phyloP scores from a whole-genome alignment of 2,113 vertebrate genomes.

The Polypterus senegalus region DNA sequence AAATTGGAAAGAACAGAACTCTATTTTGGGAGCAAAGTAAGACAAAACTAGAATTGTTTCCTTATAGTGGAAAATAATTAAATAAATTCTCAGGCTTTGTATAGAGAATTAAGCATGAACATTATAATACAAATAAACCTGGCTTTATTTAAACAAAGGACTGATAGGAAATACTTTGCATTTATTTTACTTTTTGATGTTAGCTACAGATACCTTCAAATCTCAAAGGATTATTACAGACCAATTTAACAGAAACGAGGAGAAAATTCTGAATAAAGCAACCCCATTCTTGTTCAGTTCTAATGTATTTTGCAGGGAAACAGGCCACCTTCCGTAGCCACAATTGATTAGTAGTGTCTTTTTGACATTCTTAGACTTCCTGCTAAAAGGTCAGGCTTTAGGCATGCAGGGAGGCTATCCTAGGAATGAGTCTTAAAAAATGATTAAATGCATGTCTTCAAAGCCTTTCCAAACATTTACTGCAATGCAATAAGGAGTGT shows the following conservation, averaged over 20 bases:
- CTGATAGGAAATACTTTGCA: no score
- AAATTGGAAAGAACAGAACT: no score
- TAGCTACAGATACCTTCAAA: neutral
- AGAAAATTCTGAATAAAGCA: slow-evolving; percentile 9
- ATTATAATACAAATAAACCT: no score
- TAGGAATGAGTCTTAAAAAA: neutral
- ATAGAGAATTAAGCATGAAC: no score
- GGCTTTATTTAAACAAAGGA: no score
- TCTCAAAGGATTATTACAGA: neutral
- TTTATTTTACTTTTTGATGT: neutral
- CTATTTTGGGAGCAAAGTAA: neutral
- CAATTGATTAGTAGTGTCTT: slow-evolving; percentile 6
- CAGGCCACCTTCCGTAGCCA: neutral
- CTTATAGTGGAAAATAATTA: no score
- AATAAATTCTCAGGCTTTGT: no score
- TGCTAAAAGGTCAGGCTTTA: slow-evolving; percentile 9
- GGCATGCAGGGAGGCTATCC: slow-evolving; percentile 1
- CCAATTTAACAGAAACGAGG: neutral
- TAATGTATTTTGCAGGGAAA: slow-evolving; percentile 18
- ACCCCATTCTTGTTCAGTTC: slow-evolving; percentile 7
- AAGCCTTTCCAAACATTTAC: no score
- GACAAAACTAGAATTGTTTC: neutral
- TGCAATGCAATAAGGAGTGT: no score
- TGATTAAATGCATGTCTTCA: neutral
- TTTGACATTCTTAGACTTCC: slow-evolving; percentile 5